Conservation (phyloP, 2,113 vertebrate species). For the Peromyscus leucopus region DNA sequence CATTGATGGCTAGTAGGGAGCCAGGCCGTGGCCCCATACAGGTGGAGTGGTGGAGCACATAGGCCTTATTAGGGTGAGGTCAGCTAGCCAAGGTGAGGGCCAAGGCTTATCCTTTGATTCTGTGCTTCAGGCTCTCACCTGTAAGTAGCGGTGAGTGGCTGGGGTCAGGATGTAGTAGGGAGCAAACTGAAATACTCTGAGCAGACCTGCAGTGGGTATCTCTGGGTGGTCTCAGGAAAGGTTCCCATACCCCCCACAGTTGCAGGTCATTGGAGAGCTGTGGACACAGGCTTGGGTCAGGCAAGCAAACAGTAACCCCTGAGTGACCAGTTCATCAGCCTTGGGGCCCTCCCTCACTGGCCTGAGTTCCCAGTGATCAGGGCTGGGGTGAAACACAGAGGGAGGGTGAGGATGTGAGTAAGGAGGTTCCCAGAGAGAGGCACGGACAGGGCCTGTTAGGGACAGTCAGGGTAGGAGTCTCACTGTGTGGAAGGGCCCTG, state of each 20-base stretch:
- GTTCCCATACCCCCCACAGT: no score
- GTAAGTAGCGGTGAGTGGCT: not conserved
- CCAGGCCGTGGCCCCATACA: not conserved
- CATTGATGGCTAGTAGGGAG: not conserved
- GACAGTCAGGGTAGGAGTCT: not conserved
- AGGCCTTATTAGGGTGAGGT: accelerated
- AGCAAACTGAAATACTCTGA: not conserved
- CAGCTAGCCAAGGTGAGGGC: not conserved
- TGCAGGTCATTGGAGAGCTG: not conserved
- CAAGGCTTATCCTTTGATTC: not conserved
- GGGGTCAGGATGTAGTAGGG: accelerated
- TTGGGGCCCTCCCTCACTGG: not conserved
- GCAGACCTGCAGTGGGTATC: accelerated
- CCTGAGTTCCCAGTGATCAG: not conserved
- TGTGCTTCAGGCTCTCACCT: no score
- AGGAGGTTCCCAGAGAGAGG: not conserved
- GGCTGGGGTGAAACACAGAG: not conserved
- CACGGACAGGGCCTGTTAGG: no score
- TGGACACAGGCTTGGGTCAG: not conserved
- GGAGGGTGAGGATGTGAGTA: accelerated
- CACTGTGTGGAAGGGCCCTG: not conserved
- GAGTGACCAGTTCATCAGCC: no score
- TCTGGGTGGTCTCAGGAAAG: not conserved
- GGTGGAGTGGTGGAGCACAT: not conserved
- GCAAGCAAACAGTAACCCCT: not conserved